Percentiles rank a stretch among this genome's conserved stretches.
These are phyloP conservation scores for Pelodiscus sinensis DNA, from an alignment of 2,113 vertebrate genomes.

Conservation along the genomic window DNA sequence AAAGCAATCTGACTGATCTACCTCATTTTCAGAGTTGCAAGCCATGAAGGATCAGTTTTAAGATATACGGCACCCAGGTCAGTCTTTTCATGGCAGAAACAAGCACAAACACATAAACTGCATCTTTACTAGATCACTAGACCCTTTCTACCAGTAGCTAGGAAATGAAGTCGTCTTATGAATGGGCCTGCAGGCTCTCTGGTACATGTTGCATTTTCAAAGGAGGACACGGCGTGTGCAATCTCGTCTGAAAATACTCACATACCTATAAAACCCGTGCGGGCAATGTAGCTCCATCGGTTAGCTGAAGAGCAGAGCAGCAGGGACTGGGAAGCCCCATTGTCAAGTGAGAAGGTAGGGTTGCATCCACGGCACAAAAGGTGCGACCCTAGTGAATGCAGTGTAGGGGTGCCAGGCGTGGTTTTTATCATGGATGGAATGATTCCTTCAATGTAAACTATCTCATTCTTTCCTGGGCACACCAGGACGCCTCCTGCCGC, in stretches of 20 bases:
- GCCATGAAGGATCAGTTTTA: not conserved
- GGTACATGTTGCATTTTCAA: not conserved
- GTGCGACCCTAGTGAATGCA: not conserved
- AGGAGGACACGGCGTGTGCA: not conserved
- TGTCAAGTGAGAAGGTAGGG: not conserved
- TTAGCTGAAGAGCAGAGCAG: not conserved
- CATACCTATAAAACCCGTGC: not conserved
- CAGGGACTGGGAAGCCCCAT: not conserved
- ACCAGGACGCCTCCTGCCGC: not conserved
- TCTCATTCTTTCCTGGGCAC: not conserved
- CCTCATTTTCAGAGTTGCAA: not conserved
- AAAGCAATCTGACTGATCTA: not conserved
- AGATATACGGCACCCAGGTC: not conserved
- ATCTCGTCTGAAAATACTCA: not conserved
- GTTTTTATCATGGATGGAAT: not conserved
- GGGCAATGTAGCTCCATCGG: not conserved
- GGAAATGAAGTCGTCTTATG: not conserved
- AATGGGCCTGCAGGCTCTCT: not conserved
- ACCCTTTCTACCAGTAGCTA: not conserved
- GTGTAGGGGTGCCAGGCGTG: not conserved
- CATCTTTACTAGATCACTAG: not conserved
- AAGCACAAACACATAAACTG: not conserved
- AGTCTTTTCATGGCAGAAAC: not conserved
- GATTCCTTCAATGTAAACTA: not conserved
- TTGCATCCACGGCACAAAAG: not conserved